Percentiles rank a stretch among this genome's conserved stretches.
phyloP scores from a whole-genome alignment of 2,888 invertebrate species.

The Gibbula magus region DNA sequence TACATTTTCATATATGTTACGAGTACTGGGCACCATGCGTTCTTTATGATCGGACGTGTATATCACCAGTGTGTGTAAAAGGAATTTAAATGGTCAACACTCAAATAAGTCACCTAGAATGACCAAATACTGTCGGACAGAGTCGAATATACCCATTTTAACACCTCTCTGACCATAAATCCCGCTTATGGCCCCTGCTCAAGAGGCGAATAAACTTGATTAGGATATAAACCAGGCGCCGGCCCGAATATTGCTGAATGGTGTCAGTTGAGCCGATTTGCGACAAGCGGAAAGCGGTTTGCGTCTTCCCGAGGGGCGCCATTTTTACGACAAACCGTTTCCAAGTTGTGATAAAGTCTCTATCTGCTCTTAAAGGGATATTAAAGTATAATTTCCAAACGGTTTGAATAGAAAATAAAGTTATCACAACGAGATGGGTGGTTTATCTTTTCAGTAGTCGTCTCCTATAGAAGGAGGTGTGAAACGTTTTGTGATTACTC shows the following conservation, averaged over 20 bases:
- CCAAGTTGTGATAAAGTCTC: not conserved
- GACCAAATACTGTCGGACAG: slow-evolving; percentile 10
- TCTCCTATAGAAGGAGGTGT: no score
- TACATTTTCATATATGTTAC: slow-evolving; percentile 24
- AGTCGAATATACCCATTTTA: slow-evolving; percentile 21
- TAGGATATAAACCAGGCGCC: slow-evolving; percentile 11
- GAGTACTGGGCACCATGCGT: not conserved
- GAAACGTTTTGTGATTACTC: no score
- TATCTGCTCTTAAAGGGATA: not conserved
- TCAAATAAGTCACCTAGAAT: slow-evolving; percentile 9
- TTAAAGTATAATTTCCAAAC: slow-evolving; percentile 10
- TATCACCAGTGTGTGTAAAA: slow-evolving; percentile 21
- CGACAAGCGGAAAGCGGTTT: not conserved
- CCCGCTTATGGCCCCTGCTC: slow-evolving; percentile 10
- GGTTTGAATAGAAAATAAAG: not conserved
- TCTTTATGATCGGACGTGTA: not conserved
- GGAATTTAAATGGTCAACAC: slow-evolving; percentile 23
- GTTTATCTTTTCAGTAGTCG: not conserved
- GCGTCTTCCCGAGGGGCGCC: not conserved
- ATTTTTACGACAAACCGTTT: not conserved
- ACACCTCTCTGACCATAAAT: slow-evolving; percentile 22
- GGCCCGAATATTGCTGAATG: not conserved
- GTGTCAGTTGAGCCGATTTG: not conserved
- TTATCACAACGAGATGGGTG: not conserved
- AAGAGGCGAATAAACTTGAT: slow-evolving; percentile 21